These are phyloP conservation scores for Scolopax bukidnonensis DNA, from an alignment of 2,797 vertebrate genomes.

Conservation along the genomic window DNA sequence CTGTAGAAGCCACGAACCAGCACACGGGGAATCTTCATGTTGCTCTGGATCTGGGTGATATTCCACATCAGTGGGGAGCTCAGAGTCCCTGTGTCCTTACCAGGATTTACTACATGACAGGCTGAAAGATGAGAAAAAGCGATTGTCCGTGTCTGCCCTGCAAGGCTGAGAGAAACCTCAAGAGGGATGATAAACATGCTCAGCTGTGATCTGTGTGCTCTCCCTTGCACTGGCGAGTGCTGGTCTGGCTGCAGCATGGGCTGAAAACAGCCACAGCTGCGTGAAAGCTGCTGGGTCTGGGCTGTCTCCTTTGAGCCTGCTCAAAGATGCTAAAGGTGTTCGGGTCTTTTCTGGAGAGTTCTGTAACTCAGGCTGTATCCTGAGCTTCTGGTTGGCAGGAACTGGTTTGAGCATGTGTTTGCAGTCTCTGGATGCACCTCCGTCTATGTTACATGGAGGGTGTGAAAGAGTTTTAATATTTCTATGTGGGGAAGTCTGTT, in stretches of 20 bases:
- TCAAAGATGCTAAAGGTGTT: background rate
- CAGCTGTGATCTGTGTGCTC: background rate
- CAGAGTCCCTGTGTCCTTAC: background rate
- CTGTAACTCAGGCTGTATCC: background rate
- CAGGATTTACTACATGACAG: background rate
- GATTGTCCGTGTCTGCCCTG: background rate
- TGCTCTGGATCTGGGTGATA: background rate
- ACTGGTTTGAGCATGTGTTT: background rate
- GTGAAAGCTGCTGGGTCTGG: background rate
- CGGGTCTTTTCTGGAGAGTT: background rate
- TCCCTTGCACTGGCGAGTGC: background rate
- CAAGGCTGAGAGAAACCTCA: background rate
- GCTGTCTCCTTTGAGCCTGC: background rate
- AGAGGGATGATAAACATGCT: background rate
- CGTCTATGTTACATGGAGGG: background rate
- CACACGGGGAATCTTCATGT: fast-evolving
- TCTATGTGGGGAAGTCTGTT: background rate
- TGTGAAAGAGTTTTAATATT: background rate
- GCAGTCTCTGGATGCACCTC: background rate
- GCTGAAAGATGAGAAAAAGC: background rate
- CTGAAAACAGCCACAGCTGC: background rate
- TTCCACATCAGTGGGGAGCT: background rate
- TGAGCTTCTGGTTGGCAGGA: background rate
- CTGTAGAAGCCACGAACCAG: background rate
- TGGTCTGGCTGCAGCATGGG: background rate